phyloP scores from a whole-genome alignment of 2,797 vertebrate species.

The Cyclopterus lumpus region DNA sequence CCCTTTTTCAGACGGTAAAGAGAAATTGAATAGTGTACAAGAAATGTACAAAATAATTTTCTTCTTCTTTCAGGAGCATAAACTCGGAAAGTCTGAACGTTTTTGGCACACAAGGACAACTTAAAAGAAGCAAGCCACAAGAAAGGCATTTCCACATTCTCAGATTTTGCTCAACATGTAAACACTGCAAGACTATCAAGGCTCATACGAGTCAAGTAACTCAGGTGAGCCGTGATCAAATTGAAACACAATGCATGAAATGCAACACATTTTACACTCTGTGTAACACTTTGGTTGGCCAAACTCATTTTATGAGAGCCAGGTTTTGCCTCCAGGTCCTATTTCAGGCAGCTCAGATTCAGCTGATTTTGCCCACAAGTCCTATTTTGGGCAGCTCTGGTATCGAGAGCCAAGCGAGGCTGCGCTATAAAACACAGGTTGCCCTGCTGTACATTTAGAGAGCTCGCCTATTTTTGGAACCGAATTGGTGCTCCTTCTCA shows the following conservation, averaged over 20 bases:
- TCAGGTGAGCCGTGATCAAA: slow-evolving; percentile 13
- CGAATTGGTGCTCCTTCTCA: slow-evolving; percentile 24
- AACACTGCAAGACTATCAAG: background rate
- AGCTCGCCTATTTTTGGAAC: slow-evolving; percentile 23
- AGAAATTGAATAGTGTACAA: background rate
- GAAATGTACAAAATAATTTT: background rate
- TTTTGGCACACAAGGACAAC: background rate
- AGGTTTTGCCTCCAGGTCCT: slow-evolving; percentile 54
- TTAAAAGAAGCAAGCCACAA: background rate
- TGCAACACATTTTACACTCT: slow-evolving; percentile 11
- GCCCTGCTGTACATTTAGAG: slow-evolving; percentile 46
- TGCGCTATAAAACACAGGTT: slow-evolving; percentile 45
- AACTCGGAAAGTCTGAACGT: background rate
- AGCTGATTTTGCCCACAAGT: slow-evolving; percentile 62
- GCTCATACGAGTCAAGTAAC: background rate
- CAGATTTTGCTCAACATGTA: background rate
- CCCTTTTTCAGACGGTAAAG: background rate
- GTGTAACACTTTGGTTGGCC: slow-evolving; percentile 51
- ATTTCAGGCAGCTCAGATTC: slow-evolving; percentile 53
- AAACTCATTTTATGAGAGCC: slow-evolving; percentile 40
- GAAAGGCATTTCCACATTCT: background rate
- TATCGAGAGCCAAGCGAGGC: slow-evolving; percentile 37
- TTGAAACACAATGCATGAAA: slow-evolving; percentile 23
- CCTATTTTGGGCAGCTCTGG: slow-evolving; percentile 57
- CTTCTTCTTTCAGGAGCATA: background rate